Evolutionary conservation across 1,140 invertebrate genomes (phyloP).

Genomic region (Aphaenogaster ashmeadi): DNA sequence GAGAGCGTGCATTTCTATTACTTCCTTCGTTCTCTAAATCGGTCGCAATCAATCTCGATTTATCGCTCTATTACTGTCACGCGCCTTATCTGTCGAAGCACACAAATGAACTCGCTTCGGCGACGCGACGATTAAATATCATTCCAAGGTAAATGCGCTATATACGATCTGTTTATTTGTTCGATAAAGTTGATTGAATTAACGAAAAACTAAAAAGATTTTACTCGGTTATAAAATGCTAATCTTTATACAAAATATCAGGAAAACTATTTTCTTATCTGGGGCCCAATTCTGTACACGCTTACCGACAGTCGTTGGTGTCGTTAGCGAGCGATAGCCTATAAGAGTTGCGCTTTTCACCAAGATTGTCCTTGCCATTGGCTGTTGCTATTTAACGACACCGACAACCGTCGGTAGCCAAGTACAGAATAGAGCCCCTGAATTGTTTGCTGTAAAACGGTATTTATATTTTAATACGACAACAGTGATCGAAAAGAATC

Average conservation of each 20-base stretch:
- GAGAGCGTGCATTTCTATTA: slow-evolving; percentile 40
- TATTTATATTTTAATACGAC: neutral
- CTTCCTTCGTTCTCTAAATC: slow-evolving; percentile 54
- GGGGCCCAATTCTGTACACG: too few relatives aligned
- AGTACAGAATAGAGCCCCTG: too few relatives aligned
- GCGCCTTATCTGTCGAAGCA: slow-evolving; percentile 18
- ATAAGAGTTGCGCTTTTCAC: too few relatives aligned
- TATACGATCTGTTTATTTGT: neutral
- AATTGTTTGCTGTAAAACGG: neutral
- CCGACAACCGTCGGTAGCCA: too few relatives aligned
- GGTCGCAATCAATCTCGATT: slow-evolving; percentile 50
- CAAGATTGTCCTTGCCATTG: too few relatives aligned
- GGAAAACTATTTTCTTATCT: neutral
- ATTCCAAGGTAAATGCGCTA: neutral
- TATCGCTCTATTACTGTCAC: slow-evolving; percentile 52
- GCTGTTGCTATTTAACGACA: too few relatives aligned
- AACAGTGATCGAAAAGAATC: slow-evolving; percentile 5
- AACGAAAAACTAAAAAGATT: neutral
- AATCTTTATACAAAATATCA: neutral
- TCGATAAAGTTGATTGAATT: neutral
- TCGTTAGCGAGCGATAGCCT: too few relatives aligned
- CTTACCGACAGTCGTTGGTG: too few relatives aligned
- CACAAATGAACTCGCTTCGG: neutral
- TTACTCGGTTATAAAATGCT: neutral
- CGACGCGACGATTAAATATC: slow-evolving; percentile 1